Evolutionary conservation across 2,113 vertebrate species (phyloP).

Genomic region (Neomonachus schauinslandi): DNA sequence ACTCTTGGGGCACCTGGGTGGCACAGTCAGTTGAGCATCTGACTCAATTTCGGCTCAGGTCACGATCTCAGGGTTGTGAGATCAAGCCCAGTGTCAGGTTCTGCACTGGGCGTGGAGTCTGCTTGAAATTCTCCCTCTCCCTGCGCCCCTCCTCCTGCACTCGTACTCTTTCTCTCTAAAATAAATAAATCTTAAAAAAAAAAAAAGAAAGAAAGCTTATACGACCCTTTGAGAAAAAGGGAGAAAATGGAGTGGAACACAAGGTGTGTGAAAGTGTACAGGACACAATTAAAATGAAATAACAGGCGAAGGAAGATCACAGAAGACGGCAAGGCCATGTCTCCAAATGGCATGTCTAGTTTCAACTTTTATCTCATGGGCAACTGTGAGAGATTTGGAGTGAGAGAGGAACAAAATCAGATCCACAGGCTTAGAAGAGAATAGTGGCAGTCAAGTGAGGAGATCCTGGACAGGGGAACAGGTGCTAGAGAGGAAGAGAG

Average conservation of each 20-base stretch:
- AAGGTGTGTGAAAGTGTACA: accelerated
- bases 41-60: too few species aligned
- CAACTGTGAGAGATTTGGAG: neutral
- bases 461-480: neutral
- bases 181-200: neutral
- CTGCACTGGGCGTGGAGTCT: neutral
- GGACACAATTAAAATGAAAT: neutral
- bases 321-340: neutral
- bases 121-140: neutral
- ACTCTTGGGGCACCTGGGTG: too few species aligned
- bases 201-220: neutral
- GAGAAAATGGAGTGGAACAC: neutral
- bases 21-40: too few species aligned
- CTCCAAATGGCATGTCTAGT: neutral
- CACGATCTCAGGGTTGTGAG: too few species aligned
- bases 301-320: neutral
- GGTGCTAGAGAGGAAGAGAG: neutral
- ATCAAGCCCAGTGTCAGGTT: neutral
- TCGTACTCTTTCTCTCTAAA: neutral
- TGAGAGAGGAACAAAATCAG: neutral
- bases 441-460: accelerated
- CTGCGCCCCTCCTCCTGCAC: neutral
- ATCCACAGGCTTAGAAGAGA: neutral
- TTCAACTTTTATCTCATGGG: neutral
- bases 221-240: neutral